A percentile compares a stretch with the other conserved stretches of the same genome.
Evolutionary conservation across 2,888 invertebrate genomes (phyloP).

Genomic region (Trissoscelio sp.): DNA sequence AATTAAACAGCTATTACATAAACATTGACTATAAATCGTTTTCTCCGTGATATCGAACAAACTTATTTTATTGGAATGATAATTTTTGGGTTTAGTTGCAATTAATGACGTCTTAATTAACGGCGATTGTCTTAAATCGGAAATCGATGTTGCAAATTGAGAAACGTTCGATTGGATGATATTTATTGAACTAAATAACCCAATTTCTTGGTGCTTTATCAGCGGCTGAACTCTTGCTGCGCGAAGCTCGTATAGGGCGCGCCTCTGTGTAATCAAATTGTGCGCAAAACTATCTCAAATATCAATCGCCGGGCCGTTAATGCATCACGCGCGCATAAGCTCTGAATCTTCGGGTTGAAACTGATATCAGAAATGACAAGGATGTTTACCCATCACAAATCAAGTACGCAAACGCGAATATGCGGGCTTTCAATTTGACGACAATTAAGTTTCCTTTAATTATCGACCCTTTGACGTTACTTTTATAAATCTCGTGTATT

Average conservation of each 20-base stretch:
- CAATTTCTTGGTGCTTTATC: slow-evolving; percentile 56
- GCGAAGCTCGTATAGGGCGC: slow-evolving; percentile 3
- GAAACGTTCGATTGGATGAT: slow-evolving; percentile 40
- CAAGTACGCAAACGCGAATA: slow-evolving; percentile 29
- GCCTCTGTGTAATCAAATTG: slow-evolving; percentile 48
- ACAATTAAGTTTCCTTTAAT: slow-evolving; percentile 43
- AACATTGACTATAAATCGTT: too few species aligned
- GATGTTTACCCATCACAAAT: slow-evolving; percentile 44
- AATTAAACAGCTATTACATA: too few species aligned
- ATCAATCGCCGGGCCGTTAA: slow-evolving; percentile 52
- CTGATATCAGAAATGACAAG: slow-evolving; percentile 50
- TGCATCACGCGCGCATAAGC: slow-evolving; percentile 30
- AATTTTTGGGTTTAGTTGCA: slow-evolving; percentile 5
- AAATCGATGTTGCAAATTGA: slow-evolving; percentile 52
- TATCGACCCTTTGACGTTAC: slow-evolving; percentile 31
- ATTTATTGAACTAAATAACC: slow-evolving; percentile 55
- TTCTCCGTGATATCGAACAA: too few species aligned
- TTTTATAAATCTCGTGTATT: slow-evolving; percentile 24
- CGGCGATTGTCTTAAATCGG: slow-evolving; percentile 38
- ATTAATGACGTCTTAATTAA: slow-evolving; percentile 33
- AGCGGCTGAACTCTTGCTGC: slow-evolving; percentile 27
- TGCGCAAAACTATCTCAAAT: slow-evolving; percentile 56
- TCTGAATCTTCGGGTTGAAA: slow-evolving; percentile 30
- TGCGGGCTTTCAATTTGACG: slow-evolving; percentile 31
- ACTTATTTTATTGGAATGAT: too few species aligned